Evolutionary conservation across 2,113 vertebrate genomes (phyloP).

Genomic region (Suncus etruscus): DNA sequence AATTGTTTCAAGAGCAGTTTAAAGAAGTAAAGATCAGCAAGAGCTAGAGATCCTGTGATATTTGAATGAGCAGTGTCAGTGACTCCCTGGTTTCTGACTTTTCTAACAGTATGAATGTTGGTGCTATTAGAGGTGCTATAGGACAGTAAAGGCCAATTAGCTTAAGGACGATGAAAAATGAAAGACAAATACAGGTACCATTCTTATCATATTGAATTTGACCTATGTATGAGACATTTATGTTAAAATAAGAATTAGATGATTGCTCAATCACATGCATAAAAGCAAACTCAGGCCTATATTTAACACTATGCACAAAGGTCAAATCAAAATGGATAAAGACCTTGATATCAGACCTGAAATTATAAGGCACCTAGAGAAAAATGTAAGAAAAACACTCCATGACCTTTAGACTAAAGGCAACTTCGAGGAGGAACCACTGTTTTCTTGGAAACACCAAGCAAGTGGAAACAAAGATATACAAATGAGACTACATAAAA

Average conservation of each 20-base stretch:
- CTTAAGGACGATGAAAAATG: neutral
- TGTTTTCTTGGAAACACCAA: too few species aligned
- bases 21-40: neutral
- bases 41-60: neutral
- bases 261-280: neutral
- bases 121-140: neutral
- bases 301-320: too few species aligned
- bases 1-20: neutral
- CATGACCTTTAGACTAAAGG: too few species aligned
- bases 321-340: too few species aligned
- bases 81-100: neutral
- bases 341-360: too few species aligned
- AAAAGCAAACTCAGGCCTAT: neutral
- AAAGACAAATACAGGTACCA: neutral
- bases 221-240: neutral
- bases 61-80: neutral
- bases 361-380: too few species aligned
- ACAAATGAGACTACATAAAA: too few species aligned
- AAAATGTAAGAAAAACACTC: too few species aligned
- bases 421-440: neutral
- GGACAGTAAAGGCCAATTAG: neutral
- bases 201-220: constrained; percentile 32
- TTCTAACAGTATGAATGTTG: neutral
- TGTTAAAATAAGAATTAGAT: neutral
- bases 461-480: too few species aligned